Percentiles rank a stretch among this genome's conserved stretches.
Conservation (phyloP, 2,888 invertebrate genomes). For the Nephrotoma appendiculata region DNA sequence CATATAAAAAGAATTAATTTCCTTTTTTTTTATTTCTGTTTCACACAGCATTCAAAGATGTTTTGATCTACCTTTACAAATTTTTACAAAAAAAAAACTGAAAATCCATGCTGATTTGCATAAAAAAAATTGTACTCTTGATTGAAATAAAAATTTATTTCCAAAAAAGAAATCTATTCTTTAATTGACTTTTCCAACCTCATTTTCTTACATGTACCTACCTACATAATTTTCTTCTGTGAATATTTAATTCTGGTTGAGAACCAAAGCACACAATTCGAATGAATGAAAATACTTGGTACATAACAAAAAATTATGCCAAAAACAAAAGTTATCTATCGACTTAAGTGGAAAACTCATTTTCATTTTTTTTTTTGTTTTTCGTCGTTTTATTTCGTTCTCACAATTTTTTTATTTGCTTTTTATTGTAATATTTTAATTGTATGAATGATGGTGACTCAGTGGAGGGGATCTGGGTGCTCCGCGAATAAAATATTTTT, state of each 20-base stretch:
- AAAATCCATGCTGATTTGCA: background rate
- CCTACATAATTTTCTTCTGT: background rate
- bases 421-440: background rate
- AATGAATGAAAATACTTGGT: background rate
- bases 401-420: background rate
- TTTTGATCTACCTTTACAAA: background rate
- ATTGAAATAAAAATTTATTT: background rate
- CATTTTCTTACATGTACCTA: background rate
- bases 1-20: background rate
- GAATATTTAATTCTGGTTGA: background rate
- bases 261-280: background rate
- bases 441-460: background rate
- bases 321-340: background rate
- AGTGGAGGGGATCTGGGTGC: background rate
- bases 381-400: background rate
- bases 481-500: background rate
- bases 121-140: background rate
- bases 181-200: background rate
- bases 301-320: background rate
- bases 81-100: background rate
- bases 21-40: background rate
- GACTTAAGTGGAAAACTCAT: background rate
- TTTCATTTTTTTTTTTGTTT: background rate
- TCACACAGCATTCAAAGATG: background rate
- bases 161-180: background rate